Base-by-base conservation (phyloP, 1,140 invertebrate species). In the Hyles euphorbiae region DNA sequence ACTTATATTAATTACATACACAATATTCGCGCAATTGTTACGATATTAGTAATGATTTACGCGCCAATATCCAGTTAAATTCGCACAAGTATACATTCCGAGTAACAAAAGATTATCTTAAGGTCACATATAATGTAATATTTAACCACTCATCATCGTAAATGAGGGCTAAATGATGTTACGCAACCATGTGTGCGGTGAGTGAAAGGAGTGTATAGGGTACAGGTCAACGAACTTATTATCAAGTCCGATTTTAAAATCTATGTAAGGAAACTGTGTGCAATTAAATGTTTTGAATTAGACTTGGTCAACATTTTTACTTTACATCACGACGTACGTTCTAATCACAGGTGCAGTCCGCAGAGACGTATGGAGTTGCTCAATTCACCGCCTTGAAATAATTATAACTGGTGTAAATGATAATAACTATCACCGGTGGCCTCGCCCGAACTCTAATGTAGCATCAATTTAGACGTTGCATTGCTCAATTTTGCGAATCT, bases 161-260 rank as follows among this genome's bases (percentile, higher is more conserved):
- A 22, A 62, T 56, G 57, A 49, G 47, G 53, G 34, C 55, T 62
- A 49, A 65, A 12, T 58, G 44, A 63, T 68, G 62, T 73, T 74
- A 67, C 75, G 55, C 71, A 78, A 76, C 48, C 22, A 49, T 40
- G 2, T 40, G 36, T 40, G 8, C 36, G 36, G 66, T 61, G 61
- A 75, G 78, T 81, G 78, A 81, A 78, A 80, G 78, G 78, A 74
- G 58, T 34, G 34, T 67, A 59, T 55, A 62, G 51, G 63, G 60
- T 57, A 67, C 33, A 56, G 63, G 56, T 66, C 59, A 65, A 67
- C 52, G 56, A 61, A 63, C 67, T 68, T 56, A 65, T 73, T 65
- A 65, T 53, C 52, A 56, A 22, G 55, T 40, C 34, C 43, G 34
- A 43, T 4, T 44, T 45, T 22, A 61, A 60, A 69, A 52, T 51